Base-by-base conservation (phyloP, 2,113 vertebrate genomes). In the Sebastes fasciatus region DNA sequence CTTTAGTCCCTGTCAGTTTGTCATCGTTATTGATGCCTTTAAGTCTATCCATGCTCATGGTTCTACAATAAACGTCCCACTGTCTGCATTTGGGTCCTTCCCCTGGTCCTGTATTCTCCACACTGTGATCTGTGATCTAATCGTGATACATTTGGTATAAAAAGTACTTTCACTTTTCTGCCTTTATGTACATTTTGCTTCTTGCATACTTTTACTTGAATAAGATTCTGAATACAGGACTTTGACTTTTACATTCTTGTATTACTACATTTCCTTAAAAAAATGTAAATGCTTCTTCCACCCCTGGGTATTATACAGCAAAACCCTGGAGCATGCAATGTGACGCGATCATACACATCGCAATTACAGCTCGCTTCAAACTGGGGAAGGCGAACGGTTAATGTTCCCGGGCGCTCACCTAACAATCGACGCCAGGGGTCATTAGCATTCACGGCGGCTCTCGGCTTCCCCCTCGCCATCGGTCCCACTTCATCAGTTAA, bases 401-500 rank as follows among this genome's bases (percentile, higher is more conserved):
- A 91, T 74, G 79, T 72, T 76, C 77, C n/a, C 1, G 0, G 19
- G n/a, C 1, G 45, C 72, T 84, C 80, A 21, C 69, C 84, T 65
- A 14, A 69, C 83, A 48, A 80, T 84, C 51, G 34, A 72, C 60
- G 19, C 61, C 70, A 23, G 40, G 62, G 72, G 71, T 83, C 89
- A 87, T 92, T 92, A 89, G 69, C 75, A 91, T 93, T 88, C 89
- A 82, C 4, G 3, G 61, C 71, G 0, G 26, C 82, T 76, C 80
- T 54, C 65, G 13, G 64, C 84, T 78, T 68, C 73, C 55, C 26
- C 63, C 79, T 82, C n/a, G 52, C 88, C 87, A 86, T 89, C 66
- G 69, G 85, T 82, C 88, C 76, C 83, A 88, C 90, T 92, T 92
- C 89, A 94, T 94, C 92, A 91, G 90, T 92, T 93, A 92, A 92